Percentiles rank a stretch among this genome's conserved stretches.
These are phyloP conservation scores for Lagopus leucura DNA, from an alignment of 2,113 vertebrate species.

Conservation along the genomic window DNA sequence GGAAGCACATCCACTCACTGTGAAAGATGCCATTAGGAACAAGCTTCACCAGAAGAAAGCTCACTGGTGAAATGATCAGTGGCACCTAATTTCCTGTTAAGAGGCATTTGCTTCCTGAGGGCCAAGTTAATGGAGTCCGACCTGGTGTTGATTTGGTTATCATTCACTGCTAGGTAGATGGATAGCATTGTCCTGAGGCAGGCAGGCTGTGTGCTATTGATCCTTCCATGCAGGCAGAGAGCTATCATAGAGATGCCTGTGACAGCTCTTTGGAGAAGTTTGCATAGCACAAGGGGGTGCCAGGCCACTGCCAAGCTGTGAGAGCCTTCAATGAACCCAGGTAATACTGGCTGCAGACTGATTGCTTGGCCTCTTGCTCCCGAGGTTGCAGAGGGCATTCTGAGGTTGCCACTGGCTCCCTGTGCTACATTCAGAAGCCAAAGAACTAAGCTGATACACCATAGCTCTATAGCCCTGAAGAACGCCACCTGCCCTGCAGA, in stretches of 20 bases:
- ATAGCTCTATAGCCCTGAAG: background rate
- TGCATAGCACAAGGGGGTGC: background rate
- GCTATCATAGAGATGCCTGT: background rate
- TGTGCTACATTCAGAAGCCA: background rate
- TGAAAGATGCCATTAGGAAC: background rate
- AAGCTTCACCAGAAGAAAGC: background rate
- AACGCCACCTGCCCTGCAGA: background rate
- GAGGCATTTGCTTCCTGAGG: conserved; percentile 21
- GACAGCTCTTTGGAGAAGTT: background rate
- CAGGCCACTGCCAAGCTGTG: background rate
- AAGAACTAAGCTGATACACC: background rate
- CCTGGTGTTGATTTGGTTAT: background rate
- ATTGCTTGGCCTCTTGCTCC: background rate
- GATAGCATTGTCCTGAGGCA: background rate
- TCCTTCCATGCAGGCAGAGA: accelerated
- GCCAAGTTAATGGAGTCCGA: background rate
- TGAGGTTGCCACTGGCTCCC: background rate
- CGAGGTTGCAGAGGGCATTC: background rate
- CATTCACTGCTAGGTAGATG: background rate
- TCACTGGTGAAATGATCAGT: background rate
- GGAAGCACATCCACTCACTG: background rate
- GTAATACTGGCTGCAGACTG: background rate
- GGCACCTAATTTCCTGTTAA: background rate
- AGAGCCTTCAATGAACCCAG: background rate
- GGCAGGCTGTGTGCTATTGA: background rate